These are phyloP conservation scores for Philaethria dido DNA, from an alignment of 2,888 invertebrate genomes.

Conservation along the genomic window DNA sequence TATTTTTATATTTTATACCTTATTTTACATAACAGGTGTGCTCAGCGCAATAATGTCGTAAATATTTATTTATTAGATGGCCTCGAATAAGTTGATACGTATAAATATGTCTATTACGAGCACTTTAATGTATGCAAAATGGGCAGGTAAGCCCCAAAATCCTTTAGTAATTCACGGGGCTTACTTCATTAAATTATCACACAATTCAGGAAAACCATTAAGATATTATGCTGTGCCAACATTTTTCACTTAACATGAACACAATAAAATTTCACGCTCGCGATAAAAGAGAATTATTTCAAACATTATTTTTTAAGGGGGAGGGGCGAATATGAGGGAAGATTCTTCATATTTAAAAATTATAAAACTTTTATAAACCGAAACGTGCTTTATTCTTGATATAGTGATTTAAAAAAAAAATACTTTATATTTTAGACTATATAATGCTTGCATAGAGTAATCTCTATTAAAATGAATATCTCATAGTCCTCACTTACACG, in stretches of 20 bases:
- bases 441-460: slow-evolving; percentile 27
- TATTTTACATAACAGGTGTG: slow-evolving; percentile 26
- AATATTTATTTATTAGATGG: slow-evolving; percentile 36
- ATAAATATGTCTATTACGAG: slow-evolving; percentile 42
- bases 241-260: slow-evolving; percentile 48
- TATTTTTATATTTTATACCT: slow-evolving; percentile 38
- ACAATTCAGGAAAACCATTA: slow-evolving; percentile 49
- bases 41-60: slow-evolving; percentile 35
- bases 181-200: slow-evolving; percentile 50
- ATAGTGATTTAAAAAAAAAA: slow-evolving; percentile 29
- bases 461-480: slow-evolving; percentile 37
- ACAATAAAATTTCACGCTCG: slow-evolving; percentile 47
- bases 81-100: slow-evolving; percentile 28
- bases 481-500: slow-evolving; percentile 36
- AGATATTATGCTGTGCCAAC: slow-evolving; percentile 49
- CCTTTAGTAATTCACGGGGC: slow-evolving; percentile 47
- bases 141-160: slow-evolving; percentile 47
- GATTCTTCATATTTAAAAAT: slow-evolving; percentile 37
- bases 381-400: slow-evolving; percentile 30
- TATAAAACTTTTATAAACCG: slow-evolving; percentile 26
- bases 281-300: slow-evolving; percentile 45
- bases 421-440: slow-evolving; percentile 28
- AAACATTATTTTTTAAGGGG: slow-evolving; percentile 44
- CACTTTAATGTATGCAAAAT: slow-evolving; percentile 47
- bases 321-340: slow-evolving; percentile 30